phyloP scores from a whole-genome alignment of 2,888 invertebrate species.

The Margaritifera margaritifera region DNA sequence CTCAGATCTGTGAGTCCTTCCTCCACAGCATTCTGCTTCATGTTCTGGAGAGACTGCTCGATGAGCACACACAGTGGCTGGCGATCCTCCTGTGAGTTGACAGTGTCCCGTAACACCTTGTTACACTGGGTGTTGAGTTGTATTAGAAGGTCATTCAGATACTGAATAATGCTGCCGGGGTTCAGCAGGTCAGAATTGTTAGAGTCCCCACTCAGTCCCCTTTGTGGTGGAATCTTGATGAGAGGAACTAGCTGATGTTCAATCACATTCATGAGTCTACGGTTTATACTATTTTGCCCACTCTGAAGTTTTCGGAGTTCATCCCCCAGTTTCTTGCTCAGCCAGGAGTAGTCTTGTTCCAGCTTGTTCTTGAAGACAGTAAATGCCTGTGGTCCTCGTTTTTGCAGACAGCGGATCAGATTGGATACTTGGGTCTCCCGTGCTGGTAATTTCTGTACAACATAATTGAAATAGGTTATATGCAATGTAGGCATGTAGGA shows the following conservation, averaged over 20 bases:
- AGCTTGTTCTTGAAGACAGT: slow-evolving; percentile 50
- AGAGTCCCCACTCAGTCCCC: slow-evolving; percentile 10
- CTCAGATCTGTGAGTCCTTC: slow-evolving; percentile 22
- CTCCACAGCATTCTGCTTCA: slow-evolving; percentile 16
- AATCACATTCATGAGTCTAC: slow-evolving; percentile 23
- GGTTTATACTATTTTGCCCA: slow-evolving; percentile 31
- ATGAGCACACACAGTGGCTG: slow-evolving; percentile 40
- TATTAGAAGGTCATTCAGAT: slow-evolving; percentile 28
- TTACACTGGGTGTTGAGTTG: slow-evolving; percentile 32
- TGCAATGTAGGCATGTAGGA: neutral
- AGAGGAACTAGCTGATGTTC: slow-evolving; percentile 29
- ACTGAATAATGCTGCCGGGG: slow-evolving; percentile 33
- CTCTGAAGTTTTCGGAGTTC: slow-evolving; percentile 38
- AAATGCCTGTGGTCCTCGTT: slow-evolving; percentile 54
- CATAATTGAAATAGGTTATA: neutral
- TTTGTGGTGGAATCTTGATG: slow-evolving; percentile 9
- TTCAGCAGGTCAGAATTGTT: slow-evolving; percentile 28
- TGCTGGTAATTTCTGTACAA: slow-evolving; percentile 38
- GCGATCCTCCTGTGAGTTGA: slow-evolving; percentile 19
- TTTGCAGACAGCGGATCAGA: slow-evolving; percentile 50
- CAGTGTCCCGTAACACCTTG: slow-evolving; percentile 22
- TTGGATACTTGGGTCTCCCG: slow-evolving; percentile 48
- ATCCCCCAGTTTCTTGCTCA: slow-evolving; percentile 41
- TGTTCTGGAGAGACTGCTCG: slow-evolving; percentile 37
- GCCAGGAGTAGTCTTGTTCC: slow-evolving; percentile 54